These are phyloP conservation scores for Eueremaeus valkanovi DNA, from an alignment of 2,888 invertebrate genomes.

Conservation along the genomic window DNA sequence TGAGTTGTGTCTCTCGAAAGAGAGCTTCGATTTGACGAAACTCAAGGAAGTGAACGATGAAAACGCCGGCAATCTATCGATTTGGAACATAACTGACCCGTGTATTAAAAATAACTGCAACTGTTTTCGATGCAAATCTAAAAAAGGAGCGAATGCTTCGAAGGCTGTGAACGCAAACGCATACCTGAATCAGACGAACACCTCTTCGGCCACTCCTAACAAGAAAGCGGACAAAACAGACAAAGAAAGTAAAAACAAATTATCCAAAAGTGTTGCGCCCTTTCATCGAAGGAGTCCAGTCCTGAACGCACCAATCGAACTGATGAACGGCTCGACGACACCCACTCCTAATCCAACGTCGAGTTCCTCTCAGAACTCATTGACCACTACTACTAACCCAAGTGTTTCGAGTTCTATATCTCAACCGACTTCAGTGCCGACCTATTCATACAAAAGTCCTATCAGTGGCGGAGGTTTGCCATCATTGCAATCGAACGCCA, in stretches of 20 bases:
- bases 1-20: conserved; percentile 1
- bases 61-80: not conserved
- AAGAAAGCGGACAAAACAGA: conserved; percentile 36
- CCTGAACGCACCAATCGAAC: conserved; percentile 10
- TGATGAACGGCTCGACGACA: not conserved
- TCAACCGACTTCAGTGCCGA: conserved; percentile 41
- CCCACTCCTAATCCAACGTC: not conserved
- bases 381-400: not conserved
- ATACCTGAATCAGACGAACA: conserved; percentile 35
- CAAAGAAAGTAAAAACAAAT: conserved; percentile 23
- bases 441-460: conserved; percentile 38
- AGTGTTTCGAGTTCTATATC: conserved; percentile 35
- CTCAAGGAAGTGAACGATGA: conserved; percentile 28
- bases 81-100: conserved; percentile 37
- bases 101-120: conserved; percentile 32
- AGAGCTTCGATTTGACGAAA: not conserved
- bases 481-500: conserved; percentile 37
- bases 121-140: conserved; percentile 40
- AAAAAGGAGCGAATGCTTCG: conserved; percentile 25
- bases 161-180: conserved; percentile 30
- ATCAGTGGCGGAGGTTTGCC: conserved; percentile 34
- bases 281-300: conserved; percentile 40
- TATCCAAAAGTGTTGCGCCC: not conserved
- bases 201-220: conserved; percentile 17
- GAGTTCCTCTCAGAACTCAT: not conserved